Evolutionary conservation across 2,888 invertebrate species (phyloP).

Genomic region (Psococerastis gibbosa): DNA sequence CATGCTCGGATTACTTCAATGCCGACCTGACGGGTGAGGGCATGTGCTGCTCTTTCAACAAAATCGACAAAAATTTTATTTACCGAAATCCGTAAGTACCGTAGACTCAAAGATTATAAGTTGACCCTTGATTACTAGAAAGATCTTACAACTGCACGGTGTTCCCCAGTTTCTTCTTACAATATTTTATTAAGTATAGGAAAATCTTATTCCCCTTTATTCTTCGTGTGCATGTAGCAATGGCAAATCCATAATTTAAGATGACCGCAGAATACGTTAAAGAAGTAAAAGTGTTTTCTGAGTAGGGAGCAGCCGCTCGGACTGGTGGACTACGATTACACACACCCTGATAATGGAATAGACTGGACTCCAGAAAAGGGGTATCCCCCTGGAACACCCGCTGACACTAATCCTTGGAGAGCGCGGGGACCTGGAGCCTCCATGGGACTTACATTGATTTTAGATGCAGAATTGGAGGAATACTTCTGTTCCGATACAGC

Average conservation of each 20-base stretch:
- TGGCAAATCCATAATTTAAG: no score
- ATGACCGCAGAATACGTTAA: no score
- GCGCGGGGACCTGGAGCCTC: conserved; percentile 50
- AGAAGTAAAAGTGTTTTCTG: no score
- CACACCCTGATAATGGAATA: conserved; percentile 37
- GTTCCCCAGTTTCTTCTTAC: no score
- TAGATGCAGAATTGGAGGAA: conserved; percentile 50
- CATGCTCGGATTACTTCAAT: conserved; percentile 51
- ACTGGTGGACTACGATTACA: conserved; percentile 41
- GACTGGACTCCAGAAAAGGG: conserved; percentile 65
- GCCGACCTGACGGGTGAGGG: conserved; percentile 68
- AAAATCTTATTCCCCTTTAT: no score
- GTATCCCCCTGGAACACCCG: conserved; percentile 35
- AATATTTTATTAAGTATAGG: no score
- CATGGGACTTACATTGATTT: conserved; percentile 48
- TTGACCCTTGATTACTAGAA: no score
- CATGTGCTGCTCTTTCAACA: conserved; percentile 68
- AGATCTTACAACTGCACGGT: no score
- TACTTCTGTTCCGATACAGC: conserved; percentile 67
- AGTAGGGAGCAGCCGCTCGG: no score
- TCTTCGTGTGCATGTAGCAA: no score
- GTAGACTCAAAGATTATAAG: no score
- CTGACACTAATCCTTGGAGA: conserved; percentile 42
- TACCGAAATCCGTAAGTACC: conserved; percentile 50
- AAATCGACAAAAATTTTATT: conserved; percentile 48